phyloP scores from a whole-genome alignment of 2,888 invertebrate species.

The Halocaridina rubra region DNA sequence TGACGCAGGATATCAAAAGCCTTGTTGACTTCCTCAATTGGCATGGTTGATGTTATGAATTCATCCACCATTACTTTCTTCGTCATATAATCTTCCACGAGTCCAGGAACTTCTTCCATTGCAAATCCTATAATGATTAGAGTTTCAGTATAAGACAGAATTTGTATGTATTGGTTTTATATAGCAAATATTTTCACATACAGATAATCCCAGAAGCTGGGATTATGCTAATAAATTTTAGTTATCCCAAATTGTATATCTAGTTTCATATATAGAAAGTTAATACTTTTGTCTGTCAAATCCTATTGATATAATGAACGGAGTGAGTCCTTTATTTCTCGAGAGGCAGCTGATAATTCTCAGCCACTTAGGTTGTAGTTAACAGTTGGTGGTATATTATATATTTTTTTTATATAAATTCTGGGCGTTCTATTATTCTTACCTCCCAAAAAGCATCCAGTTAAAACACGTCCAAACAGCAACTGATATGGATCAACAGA shows the following conservation, averaged over 20 bases:
- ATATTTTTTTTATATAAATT: too few species aligned
- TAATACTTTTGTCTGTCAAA: neutral
- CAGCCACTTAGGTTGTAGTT: too few species aligned
- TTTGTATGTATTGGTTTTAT: neutral
- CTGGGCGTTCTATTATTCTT: too few species aligned
- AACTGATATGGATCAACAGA: constrained; percentile 81
- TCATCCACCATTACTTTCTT: constrained; percentile 72
- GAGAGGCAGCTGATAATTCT: too few species aligned
- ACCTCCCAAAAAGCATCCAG: neutral
- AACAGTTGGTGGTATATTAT: too few species aligned
- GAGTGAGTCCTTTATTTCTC: too few species aligned
- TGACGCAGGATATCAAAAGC: constrained; percentile 72
- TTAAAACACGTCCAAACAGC: neutral
- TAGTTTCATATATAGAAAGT: too few species aligned
- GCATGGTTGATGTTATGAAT: constrained; percentile 70
- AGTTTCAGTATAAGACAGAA: too few species aligned
- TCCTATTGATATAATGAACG: neutral
- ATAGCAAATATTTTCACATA: neutral
- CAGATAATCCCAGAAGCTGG: neutral
- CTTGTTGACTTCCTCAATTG: constrained; percentile 71
- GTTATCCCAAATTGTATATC: neutral
- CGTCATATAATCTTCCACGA: constrained; percentile 85
- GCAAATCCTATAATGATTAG: too few species aligned
- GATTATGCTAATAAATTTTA: neutral
- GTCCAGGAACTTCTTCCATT: constrained; percentile 94